Conservation (phyloP, 1,140 invertebrate genomes). For the fruit fly (Drosophila melanogaster) region DNA sequence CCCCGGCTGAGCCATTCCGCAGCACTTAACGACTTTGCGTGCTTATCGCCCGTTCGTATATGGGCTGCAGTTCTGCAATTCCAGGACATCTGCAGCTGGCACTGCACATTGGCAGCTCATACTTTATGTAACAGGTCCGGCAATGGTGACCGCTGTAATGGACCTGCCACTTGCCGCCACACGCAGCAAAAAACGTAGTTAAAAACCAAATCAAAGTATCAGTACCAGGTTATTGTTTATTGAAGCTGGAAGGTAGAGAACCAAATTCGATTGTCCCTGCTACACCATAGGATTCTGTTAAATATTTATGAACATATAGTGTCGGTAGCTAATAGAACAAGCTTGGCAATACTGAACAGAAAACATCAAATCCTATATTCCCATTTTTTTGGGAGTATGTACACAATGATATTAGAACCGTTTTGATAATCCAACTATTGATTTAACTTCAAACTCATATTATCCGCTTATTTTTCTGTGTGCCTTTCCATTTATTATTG, state of each 20-base stretch:
- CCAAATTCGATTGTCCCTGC: too few species aligned
- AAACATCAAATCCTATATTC: too few species aligned
- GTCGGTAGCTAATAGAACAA: too few species aligned
- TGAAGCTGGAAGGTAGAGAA: too few species aligned
- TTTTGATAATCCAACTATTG: too few species aligned
- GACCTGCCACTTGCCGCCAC: conserved; percentile 22
- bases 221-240: too few species aligned
- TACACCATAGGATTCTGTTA: too few species aligned
- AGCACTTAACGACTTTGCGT: conserved; percentile 70
- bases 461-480: neutral
- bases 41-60: conserved; percentile 29
- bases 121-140: conserved; percentile 55
- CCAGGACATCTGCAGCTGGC: conserved; percentile 62
- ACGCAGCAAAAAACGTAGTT: neutral
- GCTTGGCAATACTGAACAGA: too few species aligned
- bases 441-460: too few species aligned
- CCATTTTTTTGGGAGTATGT: too few species aligned
- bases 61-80: conserved; percentile 22
- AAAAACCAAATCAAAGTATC: neutral
- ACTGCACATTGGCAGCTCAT: conserved; percentile 41
- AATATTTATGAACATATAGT: too few species aligned
- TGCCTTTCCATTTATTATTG: conserved; percentile 16
- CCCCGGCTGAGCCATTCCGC: conserved; percentile 50
- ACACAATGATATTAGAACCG: too few species aligned
- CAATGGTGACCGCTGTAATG: conserved; percentile 35